These are phyloP conservation scores for Manis crassicaudata DNA, from an alignment of 2,797 vertebrate species.

Conservation along the genomic window DNA sequence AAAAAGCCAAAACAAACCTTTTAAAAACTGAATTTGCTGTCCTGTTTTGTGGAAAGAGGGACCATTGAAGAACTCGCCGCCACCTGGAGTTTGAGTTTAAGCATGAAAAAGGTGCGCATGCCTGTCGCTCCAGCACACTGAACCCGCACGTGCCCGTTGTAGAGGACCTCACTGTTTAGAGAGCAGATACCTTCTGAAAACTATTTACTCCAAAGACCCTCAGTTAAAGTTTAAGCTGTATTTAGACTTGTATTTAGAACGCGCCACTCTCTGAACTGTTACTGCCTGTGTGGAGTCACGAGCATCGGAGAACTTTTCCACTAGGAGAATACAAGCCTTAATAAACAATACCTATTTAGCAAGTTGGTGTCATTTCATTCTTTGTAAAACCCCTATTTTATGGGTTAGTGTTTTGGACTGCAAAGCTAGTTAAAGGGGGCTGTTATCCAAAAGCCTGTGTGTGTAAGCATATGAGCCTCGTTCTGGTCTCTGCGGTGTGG, in stretches of 20 bases:
- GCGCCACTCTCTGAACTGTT: slow-evolving; percentile 88
- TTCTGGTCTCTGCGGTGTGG: neutral
- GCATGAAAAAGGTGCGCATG: slow-evolving; percentile 86
- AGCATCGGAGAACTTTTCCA: slow-evolving; percentile 88
- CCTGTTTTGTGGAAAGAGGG: slow-evolving; percentile 90
- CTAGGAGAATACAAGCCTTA: slow-evolving; percentile 95
- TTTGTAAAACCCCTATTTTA: slow-evolving; percentile 50
- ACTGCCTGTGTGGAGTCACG: slow-evolving; percentile 88
- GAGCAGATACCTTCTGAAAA: slow-evolving; percentile 86
- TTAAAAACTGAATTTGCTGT: slow-evolving; percentile 91
- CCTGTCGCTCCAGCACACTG: slow-evolving; percentile 84
- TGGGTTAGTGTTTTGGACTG: no score
- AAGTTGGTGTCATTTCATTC: slow-evolving; percentile 85
- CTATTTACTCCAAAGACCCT: slow-evolving; percentile 86
- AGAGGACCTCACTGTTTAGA: slow-evolving; percentile 89
- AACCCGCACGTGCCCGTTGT: slow-evolving; percentile 88
- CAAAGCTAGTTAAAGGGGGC: neutral
- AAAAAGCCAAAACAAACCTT: slow-evolving; percentile 80
- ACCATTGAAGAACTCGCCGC: slow-evolving; percentile 85
- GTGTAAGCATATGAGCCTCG: accelerated
- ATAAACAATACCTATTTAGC: slow-evolving; percentile 93
- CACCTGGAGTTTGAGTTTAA: slow-evolving; percentile 83
- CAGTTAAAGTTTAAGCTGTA: slow-evolving; percentile 87
- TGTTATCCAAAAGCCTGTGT: accelerated
- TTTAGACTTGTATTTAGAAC: slow-evolving; percentile 89